A percentile compares a stretch with the other conserved stretches of the same genome.
These are phyloP conservation scores for Chloroceryle inda DNA, from an alignment of 2,797 vertebrate species.

Conservation along the genomic window DNA sequence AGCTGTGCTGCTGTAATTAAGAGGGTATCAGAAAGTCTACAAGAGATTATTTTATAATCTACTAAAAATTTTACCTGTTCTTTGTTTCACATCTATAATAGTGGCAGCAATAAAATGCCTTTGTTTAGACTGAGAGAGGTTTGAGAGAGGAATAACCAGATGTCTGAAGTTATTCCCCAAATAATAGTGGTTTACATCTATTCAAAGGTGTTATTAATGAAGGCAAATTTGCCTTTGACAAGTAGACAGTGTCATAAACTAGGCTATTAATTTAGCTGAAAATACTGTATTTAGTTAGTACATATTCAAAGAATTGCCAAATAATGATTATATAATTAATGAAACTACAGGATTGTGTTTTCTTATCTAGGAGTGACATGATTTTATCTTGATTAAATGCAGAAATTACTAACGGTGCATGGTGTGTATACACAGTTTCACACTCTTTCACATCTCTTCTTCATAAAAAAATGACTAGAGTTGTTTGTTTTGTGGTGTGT, in stretches of 20 bases:
- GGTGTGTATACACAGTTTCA: neutral
- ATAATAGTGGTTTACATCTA: neutral
- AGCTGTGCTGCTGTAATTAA: neutral
- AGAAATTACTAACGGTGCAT: neutral
- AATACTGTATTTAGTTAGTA: neutral
- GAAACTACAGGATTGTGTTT: neutral
- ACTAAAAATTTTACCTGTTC: neutral
- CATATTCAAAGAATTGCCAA: neutral
- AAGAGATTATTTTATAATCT: neutral
- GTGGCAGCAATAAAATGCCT: neutral
- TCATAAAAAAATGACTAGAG: neutral
- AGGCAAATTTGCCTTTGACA: neutral
- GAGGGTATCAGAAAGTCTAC: neutral
- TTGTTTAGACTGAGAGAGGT: neutral
- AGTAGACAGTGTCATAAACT: neutral
- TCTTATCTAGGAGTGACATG: neutral
- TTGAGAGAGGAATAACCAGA: neutral
- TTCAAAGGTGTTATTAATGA: neutral
- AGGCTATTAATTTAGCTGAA: neutral
- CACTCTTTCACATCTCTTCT: neutral
- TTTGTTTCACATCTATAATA: neutral
- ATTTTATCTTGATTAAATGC: neutral
- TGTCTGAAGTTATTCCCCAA: conserved; percentile 23
- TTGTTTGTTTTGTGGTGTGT: no score
- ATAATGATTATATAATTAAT: neutral